Base-by-base conservation (phyloP, 2,888 invertebrate species). In the Nipponacmea schrenckii region DNA sequence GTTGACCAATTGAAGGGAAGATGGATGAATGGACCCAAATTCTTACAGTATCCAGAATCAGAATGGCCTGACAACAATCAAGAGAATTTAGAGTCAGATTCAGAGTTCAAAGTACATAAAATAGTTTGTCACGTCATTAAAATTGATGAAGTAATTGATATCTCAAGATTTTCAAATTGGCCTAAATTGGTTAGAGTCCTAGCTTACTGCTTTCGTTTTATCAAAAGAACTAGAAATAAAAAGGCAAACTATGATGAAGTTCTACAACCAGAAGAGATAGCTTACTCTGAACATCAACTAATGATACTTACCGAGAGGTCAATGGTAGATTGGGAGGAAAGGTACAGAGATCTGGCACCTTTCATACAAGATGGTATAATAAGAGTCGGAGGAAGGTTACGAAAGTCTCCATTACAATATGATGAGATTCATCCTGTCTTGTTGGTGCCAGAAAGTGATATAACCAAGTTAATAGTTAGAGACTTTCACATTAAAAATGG, bases 1-100 rank as follows among this genome's bases (percentile, higher is more conserved):
- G 67, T 64, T 7, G 20, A 46, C 14, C n/a, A 68, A 5, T 26
- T 71, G 46, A 39, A 50, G 2, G 50, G 50, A 17, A 67, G 63
- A 45, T 68, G 71, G 71, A 62, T 67, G 20, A n/a, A 63, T n/a
- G 71, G 71, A 17, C 71, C 71, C 15, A 46, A 5, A 26, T 71
- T 71, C 17, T 67, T 71, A 26, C 4, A 31, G 14, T 27, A 62
- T 27, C 48, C 63, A 14, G 56, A 64, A 56, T 39, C 27, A 17
- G 39, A 31, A 15, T 68, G 68, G 72, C 64, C 68, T 20, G 56
- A 15, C 1, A 39, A 68, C 26, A 20, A 5, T n/a, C n/a, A 24
- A 20, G 50, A 17, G n/a, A 17, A 24, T 39, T 12, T n/a, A 1
- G 8, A 45, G 27, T 39, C 14, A 14, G 1, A 56, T 56, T 24